Evolutionary conservation across 2,113 vertebrate genomes (phyloP).

Genomic region (Oncorhynchus mykiss): DNA sequence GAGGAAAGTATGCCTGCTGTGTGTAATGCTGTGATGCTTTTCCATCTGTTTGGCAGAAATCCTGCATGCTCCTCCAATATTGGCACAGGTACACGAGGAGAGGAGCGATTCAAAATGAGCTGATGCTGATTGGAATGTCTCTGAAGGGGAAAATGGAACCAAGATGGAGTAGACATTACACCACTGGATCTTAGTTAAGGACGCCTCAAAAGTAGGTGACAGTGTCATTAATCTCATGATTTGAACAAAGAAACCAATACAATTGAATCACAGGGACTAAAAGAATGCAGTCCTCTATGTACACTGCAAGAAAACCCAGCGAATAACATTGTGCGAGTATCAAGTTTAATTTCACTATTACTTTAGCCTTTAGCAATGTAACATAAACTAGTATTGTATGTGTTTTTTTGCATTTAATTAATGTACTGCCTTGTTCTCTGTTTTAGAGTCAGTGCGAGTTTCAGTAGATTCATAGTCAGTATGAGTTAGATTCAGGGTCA

Average conservation of each 20-base stretch:
- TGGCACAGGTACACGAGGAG: constrained; percentile 57
- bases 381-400: neutral
- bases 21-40: constrained; percentile 69
- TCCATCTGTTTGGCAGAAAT: constrained; percentile 76
- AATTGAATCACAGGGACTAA: constrained; percentile 54
- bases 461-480: neutral
- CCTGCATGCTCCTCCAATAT: constrained; percentile 49
- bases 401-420: neutral
- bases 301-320: neutral
- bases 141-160: constrained; percentile 62
- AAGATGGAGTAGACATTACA: constrained; percentile 72
- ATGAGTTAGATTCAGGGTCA: no score
- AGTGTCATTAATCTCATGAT: constrained; percentile 70
- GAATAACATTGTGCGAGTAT: neutral
- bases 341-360: neutral
- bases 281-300: constrained; percentile 7
- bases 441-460: neutral
- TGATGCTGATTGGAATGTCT: constrained; percentile 69
- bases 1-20: constrained; percentile 46
- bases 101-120: constrained; percentile 70
- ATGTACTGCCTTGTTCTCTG: neutral
- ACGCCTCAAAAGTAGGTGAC: constrained; percentile 66
- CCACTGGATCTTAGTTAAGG: constrained; percentile 73
- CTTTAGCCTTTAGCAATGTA: neutral
- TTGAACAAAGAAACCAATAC: constrained; percentile 66